phyloP scores from a whole-genome alignment of 2,888 invertebrate genomes.

The Leptinotarsa juncta region DNA sequence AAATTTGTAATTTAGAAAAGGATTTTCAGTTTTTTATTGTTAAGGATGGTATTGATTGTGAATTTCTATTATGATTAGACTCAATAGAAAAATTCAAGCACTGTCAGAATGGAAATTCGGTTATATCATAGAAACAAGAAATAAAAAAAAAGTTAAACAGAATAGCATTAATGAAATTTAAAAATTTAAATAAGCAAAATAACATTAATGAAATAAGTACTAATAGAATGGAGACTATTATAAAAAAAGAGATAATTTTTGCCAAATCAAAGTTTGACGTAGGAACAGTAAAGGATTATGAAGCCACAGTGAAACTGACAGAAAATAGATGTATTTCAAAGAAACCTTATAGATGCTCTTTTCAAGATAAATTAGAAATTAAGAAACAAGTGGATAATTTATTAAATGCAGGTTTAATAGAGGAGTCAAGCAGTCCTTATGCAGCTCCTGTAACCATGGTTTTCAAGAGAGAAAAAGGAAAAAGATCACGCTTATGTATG shows the following conservation, averaged over 20 bases:
- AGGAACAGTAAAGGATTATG: neutral
- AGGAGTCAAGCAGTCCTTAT: slow-evolving; percentile 30
- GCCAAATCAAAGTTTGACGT: neutral
- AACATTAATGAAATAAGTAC: neutral
- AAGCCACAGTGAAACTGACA: neutral
- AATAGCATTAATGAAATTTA: neutral
- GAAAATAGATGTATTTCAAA: neutral
- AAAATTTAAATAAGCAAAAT: neutral
- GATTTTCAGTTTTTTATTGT: too few relatives aligned
- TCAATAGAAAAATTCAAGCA: neutral
- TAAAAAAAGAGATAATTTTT: neutral
- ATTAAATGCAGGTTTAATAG: slow-evolving; percentile 17
- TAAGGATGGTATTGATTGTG: neutral
- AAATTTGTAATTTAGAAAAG: too few relatives aligned
- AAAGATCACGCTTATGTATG: slow-evolving; percentile 22
- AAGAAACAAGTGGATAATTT: neutral
- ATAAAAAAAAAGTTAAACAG: too few relatives aligned
- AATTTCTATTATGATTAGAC: neutral
- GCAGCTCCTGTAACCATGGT: slow-evolving; percentile 28
- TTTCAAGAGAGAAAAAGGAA: slow-evolving; percentile 29
- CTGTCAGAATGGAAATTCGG: neutral
- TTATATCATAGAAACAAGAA: neutral
- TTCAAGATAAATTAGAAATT: slow-evolving; percentile 28
- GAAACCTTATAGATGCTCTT: slow-evolving; percentile 23
- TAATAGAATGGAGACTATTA: neutral